Evolutionary conservation across 2,113 vertebrate genomes (phyloP), one percentile per base, ranked within the genome.

Genomic region (Silurus meridionalis): DNA sequence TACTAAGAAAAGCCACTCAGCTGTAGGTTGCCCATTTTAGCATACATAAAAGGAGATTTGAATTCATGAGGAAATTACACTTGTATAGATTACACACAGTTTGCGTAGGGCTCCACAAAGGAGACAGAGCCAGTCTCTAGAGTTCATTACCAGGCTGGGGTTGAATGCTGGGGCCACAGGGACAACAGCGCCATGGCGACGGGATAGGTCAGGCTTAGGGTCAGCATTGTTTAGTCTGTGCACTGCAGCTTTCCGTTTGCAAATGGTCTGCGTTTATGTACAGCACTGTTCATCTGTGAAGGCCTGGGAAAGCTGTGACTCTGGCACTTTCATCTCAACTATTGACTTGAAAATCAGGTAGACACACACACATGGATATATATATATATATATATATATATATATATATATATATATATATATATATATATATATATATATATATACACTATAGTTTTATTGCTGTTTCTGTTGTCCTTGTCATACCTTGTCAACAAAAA

Each of bases 51-150:
- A 96, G 94, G 91, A 93, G 90, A 95, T 93, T 91, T 85, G 91
- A 95, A 96, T 97, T 97, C 95, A 96, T 96, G 91, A 96, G 96
- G 95, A 97, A 97, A 97, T 96, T 94, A 91, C 93, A 94, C 93
- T 96, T 93, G 92, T 96, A 95, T 94, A 61, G 57, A 58, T 80
- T 80, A 80, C 78, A 95, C 94, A 95, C 94, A 86, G 89, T 90
- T 91, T 93, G 90, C 85, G 86, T 91, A 93, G 94, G 94, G 94
- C 94, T 93, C 77, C 81, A 90, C 92, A 92, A 94, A 94, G 89
- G 94, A 96, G 95, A 95, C 93, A 87, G 92, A 92, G 91, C 91
- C 92, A 92, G 91, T 88, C 92, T 94, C 46, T 91, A 91, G 92
- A 93, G 94, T 93, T 94, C 93, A 93, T 95, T 94, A 95, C 91